Percentiles rank a stretch among this genome's conserved stretches.
Conservation (phyloP, 2,888 invertebrate species). For the Aspidiotus destructor region DNA sequence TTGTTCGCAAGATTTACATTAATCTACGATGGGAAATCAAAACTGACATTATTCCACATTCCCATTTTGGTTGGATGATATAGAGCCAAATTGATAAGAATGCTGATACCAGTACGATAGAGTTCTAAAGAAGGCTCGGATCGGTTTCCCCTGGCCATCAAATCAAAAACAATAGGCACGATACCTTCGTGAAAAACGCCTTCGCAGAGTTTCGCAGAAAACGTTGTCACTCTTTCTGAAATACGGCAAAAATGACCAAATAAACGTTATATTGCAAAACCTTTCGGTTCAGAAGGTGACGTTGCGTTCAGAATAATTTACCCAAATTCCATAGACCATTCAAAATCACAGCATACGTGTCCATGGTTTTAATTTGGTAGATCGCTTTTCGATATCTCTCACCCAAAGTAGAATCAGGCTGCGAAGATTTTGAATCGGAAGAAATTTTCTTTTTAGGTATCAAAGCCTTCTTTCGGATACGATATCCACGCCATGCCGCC, state of each 20-base stretch:
- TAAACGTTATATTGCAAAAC: not conserved
- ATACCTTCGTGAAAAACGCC: conserved; percentile 22
- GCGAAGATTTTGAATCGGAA: conserved; percentile 6
- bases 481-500: conserved; percentile 34
- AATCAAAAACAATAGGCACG: conserved; percentile 32
- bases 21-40: not conserved
- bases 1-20: not conserved
- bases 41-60: conserved; percentile 27
- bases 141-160: conserved; percentile 33
- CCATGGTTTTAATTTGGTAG: conserved; percentile 20
- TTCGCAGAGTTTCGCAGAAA: conserved; percentile 31
- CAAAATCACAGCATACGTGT: conserved; percentile 25
- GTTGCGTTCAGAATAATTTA: not conserved
- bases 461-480: conserved; percentile 22
- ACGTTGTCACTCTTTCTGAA: conserved; percentile 23
- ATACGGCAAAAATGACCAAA: not conserved
- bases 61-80: conserved; percentile 21
- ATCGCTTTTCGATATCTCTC: conserved; percentile 24
- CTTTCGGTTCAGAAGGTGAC: not conserved
- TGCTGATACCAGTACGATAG: conserved; percentile 31
- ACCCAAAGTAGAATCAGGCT: conserved; percentile 5
- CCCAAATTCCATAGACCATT: conserved; percentile 28
- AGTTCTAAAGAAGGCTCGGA: conserved; percentile 34
- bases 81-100: conserved; percentile 33
- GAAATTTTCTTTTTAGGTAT: not conserved